phyloP scores from a whole-genome alignment of 2,888 invertebrate species.

The Ormyrus nitidulus region DNA sequence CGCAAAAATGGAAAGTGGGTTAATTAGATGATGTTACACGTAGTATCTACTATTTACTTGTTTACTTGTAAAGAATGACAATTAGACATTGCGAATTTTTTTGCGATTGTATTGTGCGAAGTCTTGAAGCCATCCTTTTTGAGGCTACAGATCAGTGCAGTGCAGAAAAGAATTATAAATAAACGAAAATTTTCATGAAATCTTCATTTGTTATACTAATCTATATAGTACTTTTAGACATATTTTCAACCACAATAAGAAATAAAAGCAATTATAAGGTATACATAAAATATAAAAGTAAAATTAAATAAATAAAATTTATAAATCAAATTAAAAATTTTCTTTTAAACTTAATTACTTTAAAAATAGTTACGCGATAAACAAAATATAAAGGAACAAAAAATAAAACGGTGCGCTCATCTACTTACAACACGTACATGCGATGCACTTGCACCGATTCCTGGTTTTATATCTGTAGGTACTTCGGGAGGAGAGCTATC shows the following conservation, averaged over 20 bases:
- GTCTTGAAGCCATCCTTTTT: background rate
- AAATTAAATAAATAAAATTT: slow-evolving; percentile 2
- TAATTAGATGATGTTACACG: background rate
- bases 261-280: too few species aligned
- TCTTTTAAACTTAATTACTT: slow-evolving; percentile 10
- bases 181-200: background rate
- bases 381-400: slow-evolving; percentile 58
- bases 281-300: background rate
- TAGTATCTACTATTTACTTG: too few species aligned
- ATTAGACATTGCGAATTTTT: slow-evolving; percentile 8
- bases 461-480: slow-evolving; percentile 67
- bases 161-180: slow-evolving; percentile 56
- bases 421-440: slow-evolving; percentile 76
- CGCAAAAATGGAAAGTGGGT: slow-evolving; percentile 11
- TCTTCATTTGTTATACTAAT: background rate
- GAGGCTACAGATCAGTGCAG: slow-evolving; percentile 60
- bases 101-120: background rate
- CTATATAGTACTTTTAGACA: too few species aligned
- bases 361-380: background rate
- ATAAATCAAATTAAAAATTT: background rate
- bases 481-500: slow-evolving; percentile 74
- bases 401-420: slow-evolving; percentile 64
- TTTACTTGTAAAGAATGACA: slow-evolving; percentile 1
- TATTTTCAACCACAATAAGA: too few species aligned
- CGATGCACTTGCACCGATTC: slow-evolving; percentile 74